Conservation (phyloP, 2,888 invertebrate species). For the Polydrusus tereticollis region DNA sequence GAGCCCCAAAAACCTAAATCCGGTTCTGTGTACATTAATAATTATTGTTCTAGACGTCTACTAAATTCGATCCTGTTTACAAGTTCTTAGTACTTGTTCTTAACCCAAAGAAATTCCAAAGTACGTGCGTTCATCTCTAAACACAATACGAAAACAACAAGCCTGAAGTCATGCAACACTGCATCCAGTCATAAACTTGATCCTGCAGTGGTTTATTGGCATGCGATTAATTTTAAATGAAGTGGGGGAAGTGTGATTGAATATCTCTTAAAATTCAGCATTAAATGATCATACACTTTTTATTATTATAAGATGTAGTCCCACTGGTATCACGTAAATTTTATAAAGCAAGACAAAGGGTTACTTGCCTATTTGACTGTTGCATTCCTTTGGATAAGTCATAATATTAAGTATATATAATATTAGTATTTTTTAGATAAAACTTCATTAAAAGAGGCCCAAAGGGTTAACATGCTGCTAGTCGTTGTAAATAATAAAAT, state of each 20-base stretch:
- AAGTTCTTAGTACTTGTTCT: neutral
- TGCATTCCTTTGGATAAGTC: neutral
- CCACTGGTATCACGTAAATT: neutral
- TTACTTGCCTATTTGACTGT: neutral
- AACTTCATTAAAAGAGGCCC: no score
- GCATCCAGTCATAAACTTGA: conserved; percentile 20
- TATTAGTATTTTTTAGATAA: no score
- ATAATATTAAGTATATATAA: no score
- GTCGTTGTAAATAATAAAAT: no score
- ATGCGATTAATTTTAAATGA: conserved; percentile 6
- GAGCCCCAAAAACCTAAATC: no score
- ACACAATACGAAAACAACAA: conserved; percentile 14
- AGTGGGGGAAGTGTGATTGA: no score
- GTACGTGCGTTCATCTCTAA: neutral
- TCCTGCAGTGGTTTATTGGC: conserved; percentile 26
- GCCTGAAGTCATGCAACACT: conserved; percentile 25
- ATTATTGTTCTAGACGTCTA: no score
- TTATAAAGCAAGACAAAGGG: neutral
- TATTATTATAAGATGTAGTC: no score
- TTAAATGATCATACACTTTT: no score
- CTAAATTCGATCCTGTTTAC: neutral
- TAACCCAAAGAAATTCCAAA: neutral
- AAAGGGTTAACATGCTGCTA: no score
- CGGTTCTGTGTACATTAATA: no score
- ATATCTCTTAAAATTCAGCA: no score